Evolutionary conservation across 2,113 vertebrate species (phyloP), one percentile per base, ranked within the genome.

Genomic region (Hippopotamus amphibius): DNA sequence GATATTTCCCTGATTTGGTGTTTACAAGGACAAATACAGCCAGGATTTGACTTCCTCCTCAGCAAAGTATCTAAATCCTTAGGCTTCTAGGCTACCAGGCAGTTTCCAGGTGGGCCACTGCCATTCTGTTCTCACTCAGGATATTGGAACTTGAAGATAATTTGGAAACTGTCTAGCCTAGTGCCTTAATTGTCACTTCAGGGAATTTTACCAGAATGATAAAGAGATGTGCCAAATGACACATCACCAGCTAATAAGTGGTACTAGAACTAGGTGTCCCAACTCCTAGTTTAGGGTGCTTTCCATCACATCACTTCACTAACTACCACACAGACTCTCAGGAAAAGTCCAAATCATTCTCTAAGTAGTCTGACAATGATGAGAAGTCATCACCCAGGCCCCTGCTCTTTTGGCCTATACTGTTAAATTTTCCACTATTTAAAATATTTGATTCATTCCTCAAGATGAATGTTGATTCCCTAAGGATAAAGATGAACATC

Each of bases 391-490:
- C 2, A 79, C 53, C 19, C 43, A 68, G 1, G 16, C 11, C 8
- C 69, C 81, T 86, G 66, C 33, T 88, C 15, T 88, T 92, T 96
- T 59, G 50, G 17, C 13, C 19, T 43, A 7, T 68, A 24, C 10
- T 86, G 24, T n/a, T 61, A 57, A 24, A 26, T 90, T 96, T 95
- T 76, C 85, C 30, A 65, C 13, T 90, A 96, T 63, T 63, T 80
- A 46, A 79, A 83, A 82, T 76, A 93, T 76, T 93, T 53, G 1
- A n/a, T 90, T 88, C 30, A 59, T 33, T 15, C 5, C 22, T 86
- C 8, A 76, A 4, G 28, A 55, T 81, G 13, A 83, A 68, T 41
- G 3, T 37, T 30, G 17, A 50, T 63, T 22, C 14, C 14, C 88
- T 94, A 53, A 77, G 7, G 28, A 37, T 15, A 88, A 11, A 86